phyloP scores from a whole-genome alignment of 2,113 vertebrate species.

The Muscicapa adusta region DNA sequence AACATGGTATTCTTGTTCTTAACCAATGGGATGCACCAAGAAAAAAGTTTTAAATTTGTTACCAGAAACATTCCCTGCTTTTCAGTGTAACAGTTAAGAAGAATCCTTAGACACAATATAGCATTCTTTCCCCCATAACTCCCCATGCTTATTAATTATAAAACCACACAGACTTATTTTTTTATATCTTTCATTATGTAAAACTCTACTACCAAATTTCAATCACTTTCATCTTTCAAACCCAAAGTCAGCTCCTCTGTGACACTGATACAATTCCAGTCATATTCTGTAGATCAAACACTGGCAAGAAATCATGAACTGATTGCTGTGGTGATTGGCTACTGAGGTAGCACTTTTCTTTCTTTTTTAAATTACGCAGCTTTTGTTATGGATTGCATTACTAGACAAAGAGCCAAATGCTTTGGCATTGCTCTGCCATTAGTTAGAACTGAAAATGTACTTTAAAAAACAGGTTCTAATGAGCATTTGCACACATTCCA shows the following conservation, averaged over 20 bases:
- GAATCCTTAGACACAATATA: neutral
- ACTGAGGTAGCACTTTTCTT: neutral
- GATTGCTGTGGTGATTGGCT: neutral
- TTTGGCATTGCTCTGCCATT: neutral
- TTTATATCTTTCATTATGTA: neutral
- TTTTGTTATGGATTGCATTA: neutral
- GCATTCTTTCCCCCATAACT: neutral
- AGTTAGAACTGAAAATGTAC: neutral
- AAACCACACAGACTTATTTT: neutral
- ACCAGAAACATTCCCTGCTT: neutral
- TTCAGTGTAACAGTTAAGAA: neutral
- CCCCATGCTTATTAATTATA: neutral
- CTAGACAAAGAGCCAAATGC: neutral
- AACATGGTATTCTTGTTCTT: conserved; percentile 38
- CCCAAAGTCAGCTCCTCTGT: neutral
- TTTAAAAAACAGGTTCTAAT: neutral
- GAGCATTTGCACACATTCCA: neutral
- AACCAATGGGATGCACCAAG: neutral
- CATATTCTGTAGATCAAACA: neutral
- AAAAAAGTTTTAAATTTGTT: neutral
- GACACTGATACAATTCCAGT: neutral
- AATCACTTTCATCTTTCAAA: neutral
- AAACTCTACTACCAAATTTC: neutral
- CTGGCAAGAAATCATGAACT: neutral
- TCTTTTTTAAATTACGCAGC: neutral